phyloP scores from a whole-genome alignment of 2,797 vertebrate genomes.

The Bradypus variegatus region DNA sequence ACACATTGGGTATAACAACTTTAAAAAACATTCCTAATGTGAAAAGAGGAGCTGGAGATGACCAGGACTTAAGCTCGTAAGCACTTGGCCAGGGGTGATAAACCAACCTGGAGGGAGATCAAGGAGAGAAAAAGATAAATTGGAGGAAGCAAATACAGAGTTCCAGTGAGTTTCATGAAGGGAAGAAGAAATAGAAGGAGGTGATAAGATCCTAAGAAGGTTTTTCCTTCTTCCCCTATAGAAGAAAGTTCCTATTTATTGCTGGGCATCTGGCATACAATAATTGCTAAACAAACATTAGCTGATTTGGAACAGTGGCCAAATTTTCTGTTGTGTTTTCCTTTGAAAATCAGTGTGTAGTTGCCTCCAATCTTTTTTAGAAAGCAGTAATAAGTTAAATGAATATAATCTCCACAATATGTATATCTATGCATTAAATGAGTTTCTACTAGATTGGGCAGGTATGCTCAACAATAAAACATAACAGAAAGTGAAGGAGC shows the following conservation, averaged over 20 bases:
- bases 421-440: background rate
- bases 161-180: slow-evolving; percentile 1
- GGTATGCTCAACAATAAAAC: background rate
- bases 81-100: background rate
- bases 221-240: background rate
- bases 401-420: background rate
- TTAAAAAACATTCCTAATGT: background rate
- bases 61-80: slow-evolving; percentile 21
- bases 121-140: slow-evolving; percentile 27
- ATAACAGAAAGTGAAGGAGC: background rate
- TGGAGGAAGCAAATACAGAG: slow-evolving; percentile 20
- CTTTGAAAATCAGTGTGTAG: slow-evolving; percentile 37
- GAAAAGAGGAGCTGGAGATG: background rate
- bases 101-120: slow-evolving; percentile 27
- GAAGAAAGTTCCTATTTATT: slow-evolving; percentile 48
- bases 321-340: slow-evolving; percentile 34
- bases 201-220: background rate
- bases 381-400: slow-evolving; percentile 40
- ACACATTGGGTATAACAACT: background rate
- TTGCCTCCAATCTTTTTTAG: slow-evolving; percentile 17
- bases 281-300: slow-evolving; percentile 46
- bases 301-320: background rate
- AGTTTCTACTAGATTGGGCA: slow-evolving; percentile 34
- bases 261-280: slow-evolving; percentile 8
- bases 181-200: slow-evolving; percentile 4